Conservation (phyloP, 2,888 invertebrate species). For the Pyrochroa serraticornis region DNA sequence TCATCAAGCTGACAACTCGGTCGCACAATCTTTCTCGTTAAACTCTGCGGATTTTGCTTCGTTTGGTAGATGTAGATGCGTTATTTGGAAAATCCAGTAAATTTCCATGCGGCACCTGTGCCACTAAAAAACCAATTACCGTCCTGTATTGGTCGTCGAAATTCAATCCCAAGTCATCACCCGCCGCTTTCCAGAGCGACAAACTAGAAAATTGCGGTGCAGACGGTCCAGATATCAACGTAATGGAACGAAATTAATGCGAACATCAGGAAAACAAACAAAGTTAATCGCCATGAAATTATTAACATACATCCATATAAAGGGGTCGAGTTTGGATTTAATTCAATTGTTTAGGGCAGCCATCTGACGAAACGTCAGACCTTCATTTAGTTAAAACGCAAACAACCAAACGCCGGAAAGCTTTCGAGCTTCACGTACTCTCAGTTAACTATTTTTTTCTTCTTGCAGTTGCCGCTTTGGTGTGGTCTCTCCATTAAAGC, state of each 20-base stretch:
- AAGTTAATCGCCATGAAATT: conserved; percentile 33
- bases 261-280: conserved; percentile 24
- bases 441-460: no score
- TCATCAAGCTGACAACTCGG: no score
- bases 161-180: conserved; percentile 21
- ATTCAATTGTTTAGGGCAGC: conserved; percentile 9
- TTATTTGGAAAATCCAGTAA: conserved; percentile 10
- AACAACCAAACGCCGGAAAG: conserved; percentile 1
- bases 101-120: conserved; percentile 17
- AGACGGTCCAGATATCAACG: conserved; percentile 31
- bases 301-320: conserved; percentile 30
- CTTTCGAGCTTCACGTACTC: neutral
- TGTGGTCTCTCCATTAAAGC: conserved; percentile 8
- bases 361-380: neutral
- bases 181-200: conserved; percentile 13
- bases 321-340: conserved; percentile 7
- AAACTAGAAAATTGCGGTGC: conserved; percentile 20
- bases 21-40: neutral
- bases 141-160: conserved; percentile 4
- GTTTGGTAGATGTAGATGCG: neutral
- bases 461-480: no score
- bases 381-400: conserved; percentile 1
- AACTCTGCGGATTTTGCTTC: conserved; percentile 1
- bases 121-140: conserved; percentile 19
- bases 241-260: conserved; percentile 38